Conservation (phyloP, 2,888 invertebrate species). For the Tuberolachnus salignus region DNA sequence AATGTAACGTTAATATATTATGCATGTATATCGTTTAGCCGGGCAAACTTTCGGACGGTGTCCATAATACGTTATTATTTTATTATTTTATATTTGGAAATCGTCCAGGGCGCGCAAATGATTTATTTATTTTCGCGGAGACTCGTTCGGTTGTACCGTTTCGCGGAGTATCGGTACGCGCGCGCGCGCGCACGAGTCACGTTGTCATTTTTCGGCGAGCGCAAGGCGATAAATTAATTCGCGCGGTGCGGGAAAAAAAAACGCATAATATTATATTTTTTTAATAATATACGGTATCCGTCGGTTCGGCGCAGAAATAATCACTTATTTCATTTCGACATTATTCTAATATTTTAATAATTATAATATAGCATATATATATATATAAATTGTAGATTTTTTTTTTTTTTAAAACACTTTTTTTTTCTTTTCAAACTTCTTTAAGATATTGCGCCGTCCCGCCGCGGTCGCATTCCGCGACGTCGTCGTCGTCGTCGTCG, state of each 20-base stretch:
- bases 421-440: background rate
- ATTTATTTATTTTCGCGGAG: constrained; percentile 41
- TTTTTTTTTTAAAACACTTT: background rate
- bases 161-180: background rate
- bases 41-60: constrained; percentile 16
- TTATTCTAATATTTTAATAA: background rate
- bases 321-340: background rate
- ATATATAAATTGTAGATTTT: too few species aligned
- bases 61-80: background rate
- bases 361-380: background rate
- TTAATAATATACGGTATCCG: background rate
- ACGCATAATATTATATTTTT: background rate
- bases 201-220: constrained; percentile 43
- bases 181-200: background rate
- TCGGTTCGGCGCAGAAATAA: background rate
- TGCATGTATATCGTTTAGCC: background rate
- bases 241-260: background rate
- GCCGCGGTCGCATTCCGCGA: background rate
- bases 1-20: background rate
- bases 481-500: background rate
- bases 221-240: constrained; percentile 23
- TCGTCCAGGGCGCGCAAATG: constrained; percentile 39
- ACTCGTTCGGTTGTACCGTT: constrained; percentile 30
- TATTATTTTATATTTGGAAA: constrained; percentile 37
- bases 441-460: background rate